These are phyloP conservation scores for Acleris laterana DNA, from an alignment of 2,888 invertebrate species.

Conservation along the genomic window DNA sequence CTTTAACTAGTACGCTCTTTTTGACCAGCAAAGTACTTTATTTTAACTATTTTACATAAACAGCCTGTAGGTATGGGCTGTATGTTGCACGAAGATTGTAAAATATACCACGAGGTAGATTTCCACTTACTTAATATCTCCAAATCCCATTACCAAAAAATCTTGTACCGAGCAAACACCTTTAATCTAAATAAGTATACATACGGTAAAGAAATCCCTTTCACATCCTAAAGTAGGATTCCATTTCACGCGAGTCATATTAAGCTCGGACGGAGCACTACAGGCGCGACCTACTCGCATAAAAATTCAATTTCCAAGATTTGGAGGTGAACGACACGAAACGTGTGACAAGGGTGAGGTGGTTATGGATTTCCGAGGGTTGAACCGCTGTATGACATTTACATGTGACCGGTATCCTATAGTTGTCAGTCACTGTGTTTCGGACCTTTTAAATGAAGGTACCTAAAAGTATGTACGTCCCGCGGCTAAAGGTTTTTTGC, in stretches of 20 bases:
- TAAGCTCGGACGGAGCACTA: conserved; percentile 17
- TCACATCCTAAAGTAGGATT: conserved; percentile 32
- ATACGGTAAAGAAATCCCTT: conserved; percentile 26
- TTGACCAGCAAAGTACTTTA: too few relatives aligned
- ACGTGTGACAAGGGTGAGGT: conserved; percentile 35
- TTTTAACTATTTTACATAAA: too few relatives aligned
- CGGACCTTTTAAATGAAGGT: conserved; percentile 7
- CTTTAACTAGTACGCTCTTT: too few relatives aligned
- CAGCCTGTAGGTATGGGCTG: too few relatives aligned
- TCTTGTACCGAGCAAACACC: conserved; percentile 14
- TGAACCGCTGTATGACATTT: conserved; percentile 32
- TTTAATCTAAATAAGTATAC: conserved; percentile 31
- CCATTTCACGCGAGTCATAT: conserved; percentile 28
- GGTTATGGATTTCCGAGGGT: conserved; percentile 29
- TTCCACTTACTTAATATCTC: background rate
- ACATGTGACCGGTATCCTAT: conserved; percentile 35
- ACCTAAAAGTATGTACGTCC: background rate
- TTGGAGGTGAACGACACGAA: conserved; percentile 33
- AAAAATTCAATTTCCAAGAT: conserved; percentile 38
- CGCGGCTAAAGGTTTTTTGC: background rate
- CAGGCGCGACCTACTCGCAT: conserved; percentile 19
- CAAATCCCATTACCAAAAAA: conserved; percentile 21
- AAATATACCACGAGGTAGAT: too few relatives aligned
- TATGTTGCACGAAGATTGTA: too few relatives aligned
- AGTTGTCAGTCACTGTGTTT: conserved; percentile 25